These are phyloP conservation scores for Prosopocoilus inquinatus DNA, from an alignment of 2,888 invertebrate species.

Conservation along the genomic window DNA sequence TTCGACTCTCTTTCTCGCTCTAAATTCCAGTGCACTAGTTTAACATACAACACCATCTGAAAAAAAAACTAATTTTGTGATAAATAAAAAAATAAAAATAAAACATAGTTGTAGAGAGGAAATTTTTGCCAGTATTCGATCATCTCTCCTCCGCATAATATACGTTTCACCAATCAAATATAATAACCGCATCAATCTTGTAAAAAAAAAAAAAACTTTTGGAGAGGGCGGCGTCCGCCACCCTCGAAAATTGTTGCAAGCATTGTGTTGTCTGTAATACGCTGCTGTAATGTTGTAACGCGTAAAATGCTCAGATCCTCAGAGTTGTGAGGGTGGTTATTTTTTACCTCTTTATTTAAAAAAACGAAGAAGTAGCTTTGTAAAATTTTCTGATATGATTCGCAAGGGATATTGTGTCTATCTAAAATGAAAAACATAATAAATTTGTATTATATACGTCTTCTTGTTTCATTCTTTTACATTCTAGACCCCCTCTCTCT, in stretches of 20 bases:
- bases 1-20: slow-evolving; percentile 31
- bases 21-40: slow-evolving; percentile 38
- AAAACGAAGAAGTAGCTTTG: slow-evolving; percentile 58
- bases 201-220: too few relatives aligned
- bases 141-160: slow-evolving; percentile 28
- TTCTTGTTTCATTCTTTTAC: slow-evolving; percentile 29
- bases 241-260: slow-evolving; percentile 7
- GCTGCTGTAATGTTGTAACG: slow-evolving; percentile 41
- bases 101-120: slow-evolving; percentile 31
- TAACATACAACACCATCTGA: slow-evolving; percentile 26
- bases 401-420: slow-evolving; percentile 71
- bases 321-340: slow-evolving; percentile 19
- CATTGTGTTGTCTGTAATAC: slow-evolving; percentile 28
- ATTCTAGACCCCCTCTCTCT: background rate
- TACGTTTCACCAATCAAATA: slow-evolving; percentile 42
- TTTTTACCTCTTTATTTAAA: slow-evolving; percentile 42
- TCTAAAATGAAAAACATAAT: slow-evolving; percentile 59
- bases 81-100: slow-evolving; percentile 27
- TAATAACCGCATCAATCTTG: slow-evolving; percentile 21
- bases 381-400: slow-evolving; percentile 65
- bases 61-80: slow-evolving; percentile 35
- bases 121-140: slow-evolving; percentile 33
- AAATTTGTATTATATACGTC: slow-evolving; percentile 65
- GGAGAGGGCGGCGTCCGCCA: slow-evolving; percentile 20
- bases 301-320: slow-evolving; percentile 44